Conservation (phyloP, 2,888 invertebrate species). For the Melanostoma mellinum region DNA sequence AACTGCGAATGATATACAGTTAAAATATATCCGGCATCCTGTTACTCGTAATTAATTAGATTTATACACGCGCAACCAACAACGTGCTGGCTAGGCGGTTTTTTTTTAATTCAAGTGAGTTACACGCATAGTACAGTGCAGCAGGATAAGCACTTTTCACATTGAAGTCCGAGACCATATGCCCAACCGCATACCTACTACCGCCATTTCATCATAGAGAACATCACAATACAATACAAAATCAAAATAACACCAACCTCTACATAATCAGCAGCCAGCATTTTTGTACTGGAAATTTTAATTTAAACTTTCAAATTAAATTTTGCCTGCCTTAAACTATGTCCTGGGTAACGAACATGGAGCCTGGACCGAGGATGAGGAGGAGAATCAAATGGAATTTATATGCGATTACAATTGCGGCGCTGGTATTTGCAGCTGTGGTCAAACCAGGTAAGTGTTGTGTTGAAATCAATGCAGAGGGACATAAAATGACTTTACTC, state of each 20-base stretch:
- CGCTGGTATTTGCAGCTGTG: constrained; percentile 61
- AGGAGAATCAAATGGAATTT: constrained; percentile 50
- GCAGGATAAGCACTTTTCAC: constrained; percentile 62
- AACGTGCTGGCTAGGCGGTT: not conserved
- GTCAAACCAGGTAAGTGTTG: constrained; percentile 67
- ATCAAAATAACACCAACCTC: constrained; percentile 47
- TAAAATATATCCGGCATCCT: constrained; percentile 41
- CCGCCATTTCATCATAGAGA: not conserved
- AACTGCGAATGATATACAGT: constrained; percentile 57
- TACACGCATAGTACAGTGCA: too few relatives aligned
- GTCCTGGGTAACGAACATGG: constrained; percentile 36
- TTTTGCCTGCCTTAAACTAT: not conserved
- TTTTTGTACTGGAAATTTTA: constrained; percentile 2
- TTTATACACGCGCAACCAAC: constrained; percentile 20
- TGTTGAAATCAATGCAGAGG: constrained; percentile 42
- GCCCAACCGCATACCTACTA: constrained; percentile 15
- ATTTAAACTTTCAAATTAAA: constrained; percentile 47
- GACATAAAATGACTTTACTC: constrained; percentile 24
- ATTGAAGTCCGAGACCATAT: constrained; percentile 44
- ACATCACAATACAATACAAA: constrained; percentile 17
- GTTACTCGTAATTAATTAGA: constrained; percentile 61
- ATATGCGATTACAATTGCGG: constrained; percentile 61
- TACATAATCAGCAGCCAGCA: constrained; percentile 6
- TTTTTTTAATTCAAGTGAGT: constrained; percentile 64
- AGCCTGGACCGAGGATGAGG: constrained; percentile 36